Evolutionary conservation across 2,113 vertebrate species (phyloP), one percentile per base, ranked within the genome.

Genomic region (Aptenodytes patagonicus): DNA sequence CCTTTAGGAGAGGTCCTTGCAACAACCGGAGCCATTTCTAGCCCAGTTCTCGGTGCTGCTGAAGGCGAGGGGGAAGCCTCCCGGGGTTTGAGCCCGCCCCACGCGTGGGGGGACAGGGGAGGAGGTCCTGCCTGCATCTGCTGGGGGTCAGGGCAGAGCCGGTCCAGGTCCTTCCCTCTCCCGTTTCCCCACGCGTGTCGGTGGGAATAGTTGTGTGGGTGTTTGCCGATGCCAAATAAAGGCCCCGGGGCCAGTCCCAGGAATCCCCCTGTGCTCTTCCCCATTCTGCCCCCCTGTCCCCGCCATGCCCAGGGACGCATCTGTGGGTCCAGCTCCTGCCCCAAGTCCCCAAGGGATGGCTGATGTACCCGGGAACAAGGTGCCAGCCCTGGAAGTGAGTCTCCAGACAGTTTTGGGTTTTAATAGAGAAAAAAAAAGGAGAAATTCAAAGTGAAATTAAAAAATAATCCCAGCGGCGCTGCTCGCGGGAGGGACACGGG

Each of bases 141-240:
- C 2, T 0, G 17, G 9, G 57, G 9, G 1, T 42, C 7, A 1
- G 14, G 65, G 52, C 70, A 34, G 38, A 17, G 31, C 11, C 2
- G 2, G 8, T 10, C 22, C 0, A 0, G 7, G 3, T 7, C 42
- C 51, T n/a, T 64, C 17, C n/a, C 47, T 32, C 72, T 61, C 17
- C 58, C 2, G 0, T 34, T 28, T 24, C 11, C 24, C 28, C 6
- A 17, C 2, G 0, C 5, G 0, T 19, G 9, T 1, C 3, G 1
- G 7, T 31, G 34, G 65, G 26, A 81, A 32, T 8, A 40, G 3
- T 1, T 10, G 3, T 10, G 10, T 8, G 54, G 62, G 47, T 16
- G 24, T n/a, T 76, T 17, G 4, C 6, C 1, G 7, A 20, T 44
- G 72, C 4, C 9, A 70, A 57, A 42, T 69, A 64, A 78, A 87